Percentiles rank a stretch among this genome's conserved stretches.
These are phyloP conservation scores for Busseola fusca DNA, from an alignment of 2,888 invertebrate species.

Conservation along the genomic window DNA sequence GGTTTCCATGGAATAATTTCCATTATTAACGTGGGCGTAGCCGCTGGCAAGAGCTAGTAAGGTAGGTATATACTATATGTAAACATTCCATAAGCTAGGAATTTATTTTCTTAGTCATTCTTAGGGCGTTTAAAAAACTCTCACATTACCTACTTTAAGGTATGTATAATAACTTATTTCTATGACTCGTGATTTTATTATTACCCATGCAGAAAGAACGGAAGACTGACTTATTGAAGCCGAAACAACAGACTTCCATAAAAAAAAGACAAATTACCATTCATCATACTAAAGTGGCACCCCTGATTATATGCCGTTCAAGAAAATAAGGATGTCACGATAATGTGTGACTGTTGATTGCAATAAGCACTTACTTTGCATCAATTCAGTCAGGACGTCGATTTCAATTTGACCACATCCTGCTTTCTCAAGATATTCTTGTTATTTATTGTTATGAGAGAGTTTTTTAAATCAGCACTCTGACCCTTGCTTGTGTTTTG, in stretches of 20 bases:
- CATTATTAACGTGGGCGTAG: background rate
- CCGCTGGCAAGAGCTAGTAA: background rate
- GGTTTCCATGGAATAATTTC: background rate
- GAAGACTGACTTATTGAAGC: constrained; percentile 10
- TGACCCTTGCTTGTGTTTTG: constrained; percentile 45
- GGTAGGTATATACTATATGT: background rate
- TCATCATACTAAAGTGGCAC: constrained; percentile 58
- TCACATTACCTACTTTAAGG: background rate
- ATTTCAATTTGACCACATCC: constrained; percentile 87
- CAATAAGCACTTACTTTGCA: constrained; percentile 84
- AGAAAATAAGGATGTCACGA: constrained; percentile 81
- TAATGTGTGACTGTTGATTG: constrained; percentile 83
- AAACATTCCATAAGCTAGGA: background rate
- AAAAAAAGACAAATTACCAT: constrained; percentile 38
- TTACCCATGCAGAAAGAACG: constrained; percentile 3
- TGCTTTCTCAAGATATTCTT: constrained; percentile 83
- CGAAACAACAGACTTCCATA: constrained; percentile 15
- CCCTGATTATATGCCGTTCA: constrained; percentile 66
- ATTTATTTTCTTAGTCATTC: background rate
- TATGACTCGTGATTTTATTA: constrained; percentile 9
- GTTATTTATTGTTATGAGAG: constrained; percentile 71
- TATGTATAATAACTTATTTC: background rate
- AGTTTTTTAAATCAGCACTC: constrained; percentile 61
- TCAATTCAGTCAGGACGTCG: constrained; percentile 84
- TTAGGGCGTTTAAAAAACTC: background rate